Evolutionary conservation across 1,140 invertebrate genomes (phyloP).

Genomic region (Dendroctonus valens): DNA sequence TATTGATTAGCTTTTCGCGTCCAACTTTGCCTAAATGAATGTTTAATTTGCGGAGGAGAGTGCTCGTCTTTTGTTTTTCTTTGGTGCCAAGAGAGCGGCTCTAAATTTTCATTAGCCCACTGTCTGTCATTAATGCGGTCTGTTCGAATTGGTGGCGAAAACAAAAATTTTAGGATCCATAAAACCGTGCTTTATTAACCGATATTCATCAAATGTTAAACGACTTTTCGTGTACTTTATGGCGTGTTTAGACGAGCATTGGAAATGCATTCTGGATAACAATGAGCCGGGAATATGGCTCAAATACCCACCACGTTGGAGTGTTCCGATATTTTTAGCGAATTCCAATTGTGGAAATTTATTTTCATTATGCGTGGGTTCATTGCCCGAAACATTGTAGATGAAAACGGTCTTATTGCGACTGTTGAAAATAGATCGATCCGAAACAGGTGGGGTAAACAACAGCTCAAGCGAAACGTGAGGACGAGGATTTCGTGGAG

Average conservation of each 20-base stretch:
- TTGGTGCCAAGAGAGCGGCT: not conserved
- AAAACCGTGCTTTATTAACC: no score
- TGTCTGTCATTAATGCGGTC: constrained; percentile 9
- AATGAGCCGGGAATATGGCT: no score
- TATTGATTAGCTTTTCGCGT: constrained; percentile 16
- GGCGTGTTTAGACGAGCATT: no score
- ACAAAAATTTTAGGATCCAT: no score
- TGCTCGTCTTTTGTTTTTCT: constrained; percentile 14
- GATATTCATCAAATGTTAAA: no score
- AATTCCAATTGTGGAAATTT: no score
- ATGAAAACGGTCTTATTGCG: constrained; percentile 7
- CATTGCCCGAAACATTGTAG: not conserved
- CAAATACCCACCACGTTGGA: no score
- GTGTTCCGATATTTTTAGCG: no score
- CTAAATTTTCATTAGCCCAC: constrained; percentile 16
- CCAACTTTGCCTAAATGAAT: constrained; percentile 23
- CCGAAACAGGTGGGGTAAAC: constrained; percentile 21
- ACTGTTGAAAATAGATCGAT: constrained; percentile 24
- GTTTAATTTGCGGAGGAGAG: constrained; percentile 23
- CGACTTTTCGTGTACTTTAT: no score
- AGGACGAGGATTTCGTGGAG: constrained; percentile 10
- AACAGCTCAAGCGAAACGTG: constrained; percentile 9
- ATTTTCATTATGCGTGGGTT: no score
- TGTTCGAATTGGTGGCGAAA: not conserved
- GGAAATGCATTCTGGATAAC: no score